Evolutionary conservation across 2,797 vertebrate genomes (phyloP).

Genomic region (Discoglossus pictus): DNA sequence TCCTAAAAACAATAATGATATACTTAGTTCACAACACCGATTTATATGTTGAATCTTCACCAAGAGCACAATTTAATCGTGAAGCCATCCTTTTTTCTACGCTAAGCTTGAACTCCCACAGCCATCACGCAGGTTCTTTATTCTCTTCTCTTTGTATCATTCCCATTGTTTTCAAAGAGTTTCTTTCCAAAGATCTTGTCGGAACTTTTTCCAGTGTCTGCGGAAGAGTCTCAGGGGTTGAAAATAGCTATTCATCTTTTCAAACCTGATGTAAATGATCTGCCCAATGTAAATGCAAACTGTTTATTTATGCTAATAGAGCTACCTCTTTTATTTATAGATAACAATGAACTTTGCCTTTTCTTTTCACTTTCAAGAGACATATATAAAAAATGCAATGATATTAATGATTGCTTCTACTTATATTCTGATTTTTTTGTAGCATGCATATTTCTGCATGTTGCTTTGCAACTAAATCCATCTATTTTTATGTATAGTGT

Average conservation of each 20-base stretch:
- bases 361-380: constrained; percentile 34
- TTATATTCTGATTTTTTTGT: constrained; percentile 3
- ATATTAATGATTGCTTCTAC: constrained; percentile 6
- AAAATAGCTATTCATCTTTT: constrained; percentile 49
- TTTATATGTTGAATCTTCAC: constrained; percentile 43
- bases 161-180: constrained; percentile 48
- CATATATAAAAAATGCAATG: constrained; percentile 28
- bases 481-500: too few species aligned
- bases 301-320: constrained; percentile 51
- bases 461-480: too few species aligned
- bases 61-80: constrained; percentile 48
- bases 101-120: constrained; percentile 43
- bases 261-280: constrained; percentile 43
- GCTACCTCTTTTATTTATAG: constrained; percentile 43
- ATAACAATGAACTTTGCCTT: constrained; percentile 44
- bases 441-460: background rate
- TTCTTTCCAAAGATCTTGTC: constrained; percentile 51
- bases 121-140: constrained; percentile 42
- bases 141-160: constrained; percentile 45
- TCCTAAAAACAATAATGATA: too few species aligned
- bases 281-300: constrained; percentile 41
- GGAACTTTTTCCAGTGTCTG: constrained; percentile 48
- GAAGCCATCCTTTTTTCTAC: constrained; percentile 38
- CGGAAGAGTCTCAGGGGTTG: constrained; percentile 44
- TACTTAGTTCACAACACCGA: constrained; percentile 23